These are phyloP conservation scores for Triplophysa siluroides DNA, from an alignment of 2,113 vertebrate species.

Conservation along the genomic window DNA sequence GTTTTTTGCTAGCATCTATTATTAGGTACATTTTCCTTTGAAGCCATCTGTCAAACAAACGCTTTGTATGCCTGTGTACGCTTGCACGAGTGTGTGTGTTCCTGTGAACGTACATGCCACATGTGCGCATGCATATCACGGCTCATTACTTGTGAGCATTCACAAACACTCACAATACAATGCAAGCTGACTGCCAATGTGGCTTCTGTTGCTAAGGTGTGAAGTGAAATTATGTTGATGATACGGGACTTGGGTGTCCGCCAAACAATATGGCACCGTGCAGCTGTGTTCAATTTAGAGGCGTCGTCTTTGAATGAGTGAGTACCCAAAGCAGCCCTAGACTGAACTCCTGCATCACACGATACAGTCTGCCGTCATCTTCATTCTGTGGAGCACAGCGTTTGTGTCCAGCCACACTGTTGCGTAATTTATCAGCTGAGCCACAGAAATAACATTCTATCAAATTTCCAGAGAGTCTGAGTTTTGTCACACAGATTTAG, in stretches of 20 bases:
- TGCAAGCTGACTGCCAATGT: constrained; percentile 27
- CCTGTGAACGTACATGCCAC: background rate
- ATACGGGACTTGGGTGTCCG: constrained; percentile 21
- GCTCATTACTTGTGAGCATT: constrained; percentile 49
- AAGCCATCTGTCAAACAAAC: constrained; percentile 6
- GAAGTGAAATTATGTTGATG: constrained; percentile 46
- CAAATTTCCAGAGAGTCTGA: background rate
- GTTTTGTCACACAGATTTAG: background rate
- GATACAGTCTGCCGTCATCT: constrained; percentile 27
- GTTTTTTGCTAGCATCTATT: background rate
- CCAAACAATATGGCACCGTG: constrained; percentile 22
- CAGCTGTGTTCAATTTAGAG: constrained; percentile 41
- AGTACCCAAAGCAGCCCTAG: constrained; percentile 20
- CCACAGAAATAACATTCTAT: background rate
- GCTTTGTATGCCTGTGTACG: background rate
- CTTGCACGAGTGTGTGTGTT: background rate
- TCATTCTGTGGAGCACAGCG: background rate
- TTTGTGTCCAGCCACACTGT: constrained; percentile 9
- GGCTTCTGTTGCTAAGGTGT: constrained; percentile 46
- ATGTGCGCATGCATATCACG: constrained; percentile 17
- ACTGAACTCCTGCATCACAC: constrained; percentile 21
- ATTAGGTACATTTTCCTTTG: background rate
- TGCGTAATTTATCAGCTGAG: background rate
- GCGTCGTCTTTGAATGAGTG: constrained; percentile 36
- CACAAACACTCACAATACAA: constrained; percentile 30